Percentiles rank a stretch among this genome's conserved stretches.
phyloP scores from a whole-genome alignment of 2,113 vertebrate genomes.

The Ranitomeya imitator region DNA sequence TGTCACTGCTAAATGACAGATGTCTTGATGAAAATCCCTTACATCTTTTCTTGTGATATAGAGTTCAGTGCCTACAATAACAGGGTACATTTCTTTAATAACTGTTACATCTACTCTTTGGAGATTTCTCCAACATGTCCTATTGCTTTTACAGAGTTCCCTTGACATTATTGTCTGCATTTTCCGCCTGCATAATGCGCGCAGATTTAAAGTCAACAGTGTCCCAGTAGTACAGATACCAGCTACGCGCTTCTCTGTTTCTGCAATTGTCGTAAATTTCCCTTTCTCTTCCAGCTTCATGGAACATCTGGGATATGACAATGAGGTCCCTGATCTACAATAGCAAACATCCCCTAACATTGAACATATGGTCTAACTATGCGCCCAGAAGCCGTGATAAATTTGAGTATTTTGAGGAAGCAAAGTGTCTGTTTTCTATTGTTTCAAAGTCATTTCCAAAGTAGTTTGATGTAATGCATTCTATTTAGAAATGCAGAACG shows the following conservation, averaged over 20 bases:
- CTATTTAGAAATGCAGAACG: background rate
- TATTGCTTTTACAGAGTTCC: conserved; percentile 74
- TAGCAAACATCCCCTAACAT: conserved; percentile 72
- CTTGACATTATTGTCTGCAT: conserved; percentile 71
- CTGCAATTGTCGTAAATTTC: conserved; percentile 88
- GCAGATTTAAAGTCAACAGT: conserved; percentile 73
- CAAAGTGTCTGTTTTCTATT: conserved; percentile 58
- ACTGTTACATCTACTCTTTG: conserved; percentile 88
- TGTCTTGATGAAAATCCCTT: conserved; percentile 89
- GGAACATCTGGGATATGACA: conserved; percentile 83
- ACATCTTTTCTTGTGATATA: conserved; percentile 84
- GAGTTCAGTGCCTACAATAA: conserved; percentile 77
- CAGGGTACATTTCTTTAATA: conserved; percentile 83
- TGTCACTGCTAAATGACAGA: conserved; percentile 91
- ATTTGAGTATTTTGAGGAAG: conserved; percentile 60
- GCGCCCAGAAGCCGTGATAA: conserved; percentile 61
- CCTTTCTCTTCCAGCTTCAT: conserved; percentile 80
- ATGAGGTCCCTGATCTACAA: conserved; percentile 83
- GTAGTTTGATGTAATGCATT: background rate
- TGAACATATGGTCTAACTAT: conserved; percentile 68
- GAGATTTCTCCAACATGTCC: conserved; percentile 77
- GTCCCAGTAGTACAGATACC: conserved; percentile 78
- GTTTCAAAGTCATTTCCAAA: background rate
- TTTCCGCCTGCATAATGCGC: conserved; percentile 78
- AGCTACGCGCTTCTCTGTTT: conserved; percentile 77